Percentiles rank a stretch among this genome's conserved stretches.
Evolutionary conservation across 1,140 invertebrate genomes (phyloP).

Genomic region (Drosophila fuyamai): DNA sequence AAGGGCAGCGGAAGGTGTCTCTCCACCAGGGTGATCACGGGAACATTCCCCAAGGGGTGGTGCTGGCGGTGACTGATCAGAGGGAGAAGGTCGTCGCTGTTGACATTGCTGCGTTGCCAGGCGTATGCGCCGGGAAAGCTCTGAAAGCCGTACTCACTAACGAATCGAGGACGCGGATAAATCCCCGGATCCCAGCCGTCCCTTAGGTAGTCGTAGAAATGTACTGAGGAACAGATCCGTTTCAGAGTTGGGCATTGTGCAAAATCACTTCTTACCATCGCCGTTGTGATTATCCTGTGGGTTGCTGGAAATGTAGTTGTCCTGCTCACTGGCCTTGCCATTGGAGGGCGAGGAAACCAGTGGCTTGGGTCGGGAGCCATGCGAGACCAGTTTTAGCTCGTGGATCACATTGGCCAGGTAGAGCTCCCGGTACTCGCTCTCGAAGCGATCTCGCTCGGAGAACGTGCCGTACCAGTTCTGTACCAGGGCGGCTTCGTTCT

Average conservation of each 20-base stretch:
- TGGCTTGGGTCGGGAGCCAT: conserved; percentile 61
- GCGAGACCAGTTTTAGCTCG: conserved; percentile 88
- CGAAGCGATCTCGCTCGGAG: conserved; percentile 87
- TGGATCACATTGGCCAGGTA: conserved; percentile 92
- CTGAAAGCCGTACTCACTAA: conserved; percentile 98
- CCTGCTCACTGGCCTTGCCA: conserved; percentile 91
- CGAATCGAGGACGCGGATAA: conserved; percentile 93
- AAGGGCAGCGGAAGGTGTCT: conserved; percentile 87
- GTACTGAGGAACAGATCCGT: conserved; percentile 87
- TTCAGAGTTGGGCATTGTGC: background rate
- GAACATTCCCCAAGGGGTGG: conserved; percentile 89
- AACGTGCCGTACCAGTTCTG: conserved; percentile 93
- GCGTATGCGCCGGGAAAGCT: conserved; percentile 90
- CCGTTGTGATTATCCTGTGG: conserved; percentile 93
- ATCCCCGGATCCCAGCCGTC: conserved; percentile 92
- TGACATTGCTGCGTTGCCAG: conserved; percentile 86
- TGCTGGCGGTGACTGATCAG: conserved; percentile 93
- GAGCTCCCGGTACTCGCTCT: conserved; percentile 93
- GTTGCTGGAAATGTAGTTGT: conserved; percentile 89
- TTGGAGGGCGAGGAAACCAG: conserved; percentile 95
- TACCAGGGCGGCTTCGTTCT: conserved; percentile 96
- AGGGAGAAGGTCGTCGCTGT: conserved; percentile 87
- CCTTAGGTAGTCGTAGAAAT: conserved; percentile 95
- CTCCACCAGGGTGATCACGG: conserved; percentile 87
- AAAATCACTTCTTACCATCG: conserved; percentile 88